Evolutionary conservation across 2,888 invertebrate genomes (phyloP).

Genomic region (Hofmannophila pseudospretella): DNA sequence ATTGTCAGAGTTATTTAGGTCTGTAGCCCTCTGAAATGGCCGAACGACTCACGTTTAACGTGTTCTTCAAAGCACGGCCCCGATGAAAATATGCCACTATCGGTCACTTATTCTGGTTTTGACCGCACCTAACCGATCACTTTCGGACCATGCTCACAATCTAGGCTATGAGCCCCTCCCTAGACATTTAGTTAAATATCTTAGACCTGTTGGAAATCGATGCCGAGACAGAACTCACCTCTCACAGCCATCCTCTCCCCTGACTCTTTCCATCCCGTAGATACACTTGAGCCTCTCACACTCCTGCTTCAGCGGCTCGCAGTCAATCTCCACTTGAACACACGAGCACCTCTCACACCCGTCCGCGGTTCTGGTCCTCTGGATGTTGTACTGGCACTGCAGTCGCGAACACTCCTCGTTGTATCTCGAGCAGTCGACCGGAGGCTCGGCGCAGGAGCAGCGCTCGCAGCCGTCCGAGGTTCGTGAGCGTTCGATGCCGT

Average conservation of each 20-base stretch:
- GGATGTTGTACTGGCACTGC: conserved; percentile 85
- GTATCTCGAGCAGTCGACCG: conserved; percentile 70
- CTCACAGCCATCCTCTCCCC: conserved; percentile 42
- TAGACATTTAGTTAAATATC: no score
- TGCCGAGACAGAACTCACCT: conserved; percentile 36
- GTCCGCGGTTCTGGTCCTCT: conserved; percentile 56
- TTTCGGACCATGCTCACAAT: no score
- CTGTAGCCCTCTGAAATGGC: no score
- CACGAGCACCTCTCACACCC: conserved; percentile 83
- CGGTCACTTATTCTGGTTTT: no score
- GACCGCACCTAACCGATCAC: no score
- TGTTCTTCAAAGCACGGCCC: no score
- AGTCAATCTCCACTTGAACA: conserved; percentile 52
- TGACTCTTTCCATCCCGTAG: conserved; percentile 80
- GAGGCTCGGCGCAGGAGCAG: conserved; percentile 71
- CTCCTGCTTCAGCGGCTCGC: conserved; percentile 77
- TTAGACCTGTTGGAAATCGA: no score
- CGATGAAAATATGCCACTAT: no score
- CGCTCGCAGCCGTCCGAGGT: conserved; percentile 79
- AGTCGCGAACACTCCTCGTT: conserved; percentile 79
- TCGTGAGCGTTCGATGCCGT: conserved; percentile 80
- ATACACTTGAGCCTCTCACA: conserved; percentile 83
- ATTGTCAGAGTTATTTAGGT: no score
- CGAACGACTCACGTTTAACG: no score
- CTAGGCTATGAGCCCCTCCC: no score